Conservation (phyloP, 2,888 invertebrate genomes). For the Lordiphosa fenestrarum region DNA sequence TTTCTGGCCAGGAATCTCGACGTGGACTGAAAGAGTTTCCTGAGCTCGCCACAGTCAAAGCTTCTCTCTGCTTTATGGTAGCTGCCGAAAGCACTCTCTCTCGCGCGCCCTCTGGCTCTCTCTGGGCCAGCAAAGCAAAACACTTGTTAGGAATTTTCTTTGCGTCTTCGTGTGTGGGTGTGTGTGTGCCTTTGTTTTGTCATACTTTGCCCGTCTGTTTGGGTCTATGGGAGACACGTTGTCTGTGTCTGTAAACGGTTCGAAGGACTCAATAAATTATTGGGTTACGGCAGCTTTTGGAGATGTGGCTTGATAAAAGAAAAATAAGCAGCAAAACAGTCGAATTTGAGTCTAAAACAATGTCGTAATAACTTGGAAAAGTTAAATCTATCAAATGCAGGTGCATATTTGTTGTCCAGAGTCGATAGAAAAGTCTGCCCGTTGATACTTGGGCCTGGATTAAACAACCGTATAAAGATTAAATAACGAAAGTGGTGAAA, state of each 20-base stretch:
- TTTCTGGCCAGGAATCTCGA: slow-evolving; percentile 65
- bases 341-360: too few relatives aligned
- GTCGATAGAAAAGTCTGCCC: too few relatives aligned
- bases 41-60: slow-evolving; percentile 25
- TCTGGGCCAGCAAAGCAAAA: slow-evolving; percentile 38
- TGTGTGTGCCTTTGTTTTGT: slow-evolving; percentile 27
- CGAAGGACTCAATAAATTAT: slow-evolving; percentile 53
- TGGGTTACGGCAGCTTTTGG: slow-evolving; percentile 29
- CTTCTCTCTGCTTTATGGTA: slow-evolving; percentile 17
- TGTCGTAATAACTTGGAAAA: too few relatives aligned
- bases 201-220: slow-evolving; percentile 9
- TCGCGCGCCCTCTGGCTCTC: slow-evolving; percentile 10
- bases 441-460: too few relatives aligned
- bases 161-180: slow-evolving; percentile 32
- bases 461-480: too few relatives aligned
- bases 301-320: slow-evolving; percentile 44
- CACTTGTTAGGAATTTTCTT: slow-evolving; percentile 67
- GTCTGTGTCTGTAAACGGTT: slow-evolving; percentile 23
- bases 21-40: slow-evolving; percentile 31
- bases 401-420: too few relatives aligned
- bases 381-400: too few relatives aligned
- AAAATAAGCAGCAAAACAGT: background rate
- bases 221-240: slow-evolving; percentile 8
- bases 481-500: too few relatives aligned
- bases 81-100: slow-evolving; percentile 25